Base-by-base conservation (phyloP, 2,888 invertebrate genomes). In the Epistrophella euchroma region DNA sequence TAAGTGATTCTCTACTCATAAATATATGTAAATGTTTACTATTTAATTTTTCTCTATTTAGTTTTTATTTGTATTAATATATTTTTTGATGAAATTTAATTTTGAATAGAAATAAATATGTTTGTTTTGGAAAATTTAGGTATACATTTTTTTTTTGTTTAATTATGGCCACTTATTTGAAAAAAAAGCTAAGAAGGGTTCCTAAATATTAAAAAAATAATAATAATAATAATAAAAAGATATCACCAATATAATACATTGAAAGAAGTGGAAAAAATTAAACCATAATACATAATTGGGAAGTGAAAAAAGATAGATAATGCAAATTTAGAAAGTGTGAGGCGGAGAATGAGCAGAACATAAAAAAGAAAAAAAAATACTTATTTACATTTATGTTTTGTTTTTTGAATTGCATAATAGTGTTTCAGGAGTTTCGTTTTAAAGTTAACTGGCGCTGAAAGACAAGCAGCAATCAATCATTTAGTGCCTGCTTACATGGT, bases 151-250 rank as follows among this genome's bases (percentile, higher is more conserved):
- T 17, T 60, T 68, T 52, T 28, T n/a, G n/a, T 25, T 70, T 68
- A 72, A 85, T 82, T 77, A 86, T 86, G 86, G 86, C 86, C 86
- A 86, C 82, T 73, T 62, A 60, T 32, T 70, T 45, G 60, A 11
- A 19, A 68, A 72, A 50, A 50, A 52, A 32, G 11, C 13, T 66
- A 76, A 19, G 60, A 55, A 68, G 17, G 47, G 50, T 56, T 35
- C 11, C 32, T 37, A 47, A 37, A 47, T 56, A 17, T 25, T 32
- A 56, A 37, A 37, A 58, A 32, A 74, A 7, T n/a, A n/a, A n/a
- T n/a, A n/a, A n/a, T n/a, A 76, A 77, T 55, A 50, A 76, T 80
- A 80, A 81, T 77, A 85, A 37, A 50, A 60, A 74, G 5, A 76
- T 80, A 85, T 80, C 76, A 81, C 76, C 66, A 81, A 72, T 50